Conservation (phyloP, 2,113 vertebrate species). For the Brienomyrus longianalis region DNA sequence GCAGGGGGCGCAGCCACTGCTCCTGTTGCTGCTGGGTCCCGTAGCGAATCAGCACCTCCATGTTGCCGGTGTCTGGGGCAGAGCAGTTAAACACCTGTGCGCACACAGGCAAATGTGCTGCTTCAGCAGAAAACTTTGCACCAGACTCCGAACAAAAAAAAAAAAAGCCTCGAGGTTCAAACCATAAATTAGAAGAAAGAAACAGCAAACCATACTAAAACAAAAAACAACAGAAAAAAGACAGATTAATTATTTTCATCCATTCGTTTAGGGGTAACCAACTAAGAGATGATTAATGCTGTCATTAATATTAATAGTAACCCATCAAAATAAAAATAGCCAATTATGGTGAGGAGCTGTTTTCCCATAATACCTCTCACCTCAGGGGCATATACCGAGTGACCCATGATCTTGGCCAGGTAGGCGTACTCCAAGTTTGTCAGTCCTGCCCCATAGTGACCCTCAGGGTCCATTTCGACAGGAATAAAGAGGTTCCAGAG, state of each 20-base stretch:
- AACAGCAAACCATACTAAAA: background rate
- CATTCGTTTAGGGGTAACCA: background rate
- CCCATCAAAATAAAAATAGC: background rate
- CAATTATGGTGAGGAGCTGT: background rate
- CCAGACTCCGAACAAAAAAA: background rate
- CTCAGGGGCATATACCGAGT: constrained; percentile 50
- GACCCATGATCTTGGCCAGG: constrained; percentile 57
- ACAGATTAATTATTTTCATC: background rate
- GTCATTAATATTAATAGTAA: background rate
- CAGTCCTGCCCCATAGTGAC: constrained; percentile 50
- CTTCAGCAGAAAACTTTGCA: background rate
- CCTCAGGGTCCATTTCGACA: constrained; percentile 47
- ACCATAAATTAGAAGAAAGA: background rate
- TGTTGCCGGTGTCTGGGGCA: constrained; percentile 57
- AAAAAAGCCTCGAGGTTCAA: background rate
- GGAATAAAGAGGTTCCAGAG: constrained; percentile 62
- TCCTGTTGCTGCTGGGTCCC: constrained; percentile 50
- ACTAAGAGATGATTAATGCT: background rate
- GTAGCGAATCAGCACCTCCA: constrained; percentile 52
- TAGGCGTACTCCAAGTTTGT: constrained; percentile 53
- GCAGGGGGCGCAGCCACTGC: constrained; percentile 46
- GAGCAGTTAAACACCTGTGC: constrained; percentile 60
- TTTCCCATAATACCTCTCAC: constrained; percentile 29
- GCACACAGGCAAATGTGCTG: background rate
- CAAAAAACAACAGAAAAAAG: background rate